phyloP scores from a whole-genome alignment of 2,113 vertebrate genomes.

The Calonectris borealis region DNA sequence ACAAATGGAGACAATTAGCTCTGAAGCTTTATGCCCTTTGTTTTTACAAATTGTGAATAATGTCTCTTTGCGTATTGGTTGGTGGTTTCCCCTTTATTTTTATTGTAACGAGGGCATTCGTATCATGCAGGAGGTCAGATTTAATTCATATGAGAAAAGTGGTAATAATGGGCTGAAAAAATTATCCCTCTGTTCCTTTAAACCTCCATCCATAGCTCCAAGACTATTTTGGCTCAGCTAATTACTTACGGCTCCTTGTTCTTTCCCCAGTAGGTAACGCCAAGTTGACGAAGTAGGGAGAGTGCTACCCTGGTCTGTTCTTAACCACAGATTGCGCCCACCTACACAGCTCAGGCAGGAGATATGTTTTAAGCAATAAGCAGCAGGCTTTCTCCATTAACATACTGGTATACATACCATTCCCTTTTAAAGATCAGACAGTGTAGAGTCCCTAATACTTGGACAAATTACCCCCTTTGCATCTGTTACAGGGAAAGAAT shows the following conservation, averaged over 20 bases:
- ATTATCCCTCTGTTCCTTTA: not conserved
- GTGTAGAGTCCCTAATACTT: fast-evolving
- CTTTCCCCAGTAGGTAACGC: not conserved
- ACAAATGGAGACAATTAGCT: not conserved
- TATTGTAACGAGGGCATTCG: not conserved
- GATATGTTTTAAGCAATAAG: not conserved
- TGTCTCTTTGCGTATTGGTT: not conserved
- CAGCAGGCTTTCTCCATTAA: not conserved
- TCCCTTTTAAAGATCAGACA: not conserved
- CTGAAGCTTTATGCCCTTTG: not conserved
- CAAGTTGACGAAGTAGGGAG: not conserved
- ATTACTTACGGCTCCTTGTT: not conserved
- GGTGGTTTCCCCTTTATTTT: not conserved
- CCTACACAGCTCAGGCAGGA: not conserved
- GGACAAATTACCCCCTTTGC: not conserved
- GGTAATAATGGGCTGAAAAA: not conserved
- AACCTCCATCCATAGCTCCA: not conserved
- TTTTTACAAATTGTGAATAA: not conserved
- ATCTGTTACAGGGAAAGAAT: not conserved
- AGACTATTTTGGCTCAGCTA: not conserved
- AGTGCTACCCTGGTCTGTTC: not conserved
- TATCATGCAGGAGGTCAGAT: not conserved
- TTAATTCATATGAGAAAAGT: not conserved
- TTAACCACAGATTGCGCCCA: not conserved
- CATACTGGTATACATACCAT: not conserved